phyloP scores from a whole-genome alignment of 37 sponge, comb jelly and placozoan species.

The Chondrilla cf. caribensis region DNA sequence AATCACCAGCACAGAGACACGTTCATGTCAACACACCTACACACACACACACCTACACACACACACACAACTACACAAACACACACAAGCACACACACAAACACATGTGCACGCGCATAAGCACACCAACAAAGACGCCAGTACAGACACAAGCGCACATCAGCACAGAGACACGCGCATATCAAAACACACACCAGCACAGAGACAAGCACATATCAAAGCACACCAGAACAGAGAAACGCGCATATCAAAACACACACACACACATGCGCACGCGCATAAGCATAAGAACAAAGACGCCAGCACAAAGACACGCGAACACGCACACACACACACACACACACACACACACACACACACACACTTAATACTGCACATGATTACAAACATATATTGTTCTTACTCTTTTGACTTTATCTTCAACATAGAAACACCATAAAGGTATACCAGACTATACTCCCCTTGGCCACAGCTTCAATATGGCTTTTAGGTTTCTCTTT shows the following conservation, averaged over 20 bases:
- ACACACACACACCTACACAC: background rate
- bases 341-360: constrained; percentile 22
- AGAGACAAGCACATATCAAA: background rate
- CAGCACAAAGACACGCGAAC: background rate
- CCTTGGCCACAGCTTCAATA: background rate
- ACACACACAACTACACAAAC: constrained; percentile 2
- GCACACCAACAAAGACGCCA: background rate
- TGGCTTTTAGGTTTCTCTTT: background rate
- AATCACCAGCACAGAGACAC: background rate
- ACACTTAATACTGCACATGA: background rate
- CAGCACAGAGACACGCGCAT: background rate
- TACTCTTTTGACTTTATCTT: too few species aligned
- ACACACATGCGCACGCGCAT: background rate
- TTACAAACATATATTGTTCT: background rate
- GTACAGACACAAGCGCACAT: background rate
- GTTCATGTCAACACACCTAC: background rate
- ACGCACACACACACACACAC: constrained; percentile 15
- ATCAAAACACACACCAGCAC: background rate
- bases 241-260: background rate
- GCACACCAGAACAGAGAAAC: background rate
- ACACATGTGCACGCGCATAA: background rate
- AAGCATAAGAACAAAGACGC: background rate
- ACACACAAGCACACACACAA: constrained; percentile 3
- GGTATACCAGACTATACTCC: background rate
- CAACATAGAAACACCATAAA: background rate